Percentiles rank a stretch among this genome's conserved stretches.
Evolutionary conservation across 2,888 invertebrate genomes (phyloP).

Genomic region (Suillia variegata): DNA sequence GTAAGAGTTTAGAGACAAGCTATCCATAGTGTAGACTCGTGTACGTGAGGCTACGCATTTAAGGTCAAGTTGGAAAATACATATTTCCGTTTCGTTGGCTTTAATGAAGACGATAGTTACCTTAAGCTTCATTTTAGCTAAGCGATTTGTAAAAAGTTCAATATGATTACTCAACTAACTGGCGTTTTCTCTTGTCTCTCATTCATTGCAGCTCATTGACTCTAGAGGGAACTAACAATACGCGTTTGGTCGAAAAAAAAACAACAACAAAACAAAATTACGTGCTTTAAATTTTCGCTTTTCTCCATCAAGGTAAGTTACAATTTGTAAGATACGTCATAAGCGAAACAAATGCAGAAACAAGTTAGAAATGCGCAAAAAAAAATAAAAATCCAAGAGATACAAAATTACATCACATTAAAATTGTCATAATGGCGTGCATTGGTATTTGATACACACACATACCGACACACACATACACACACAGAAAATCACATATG

Average conservation of each 20-base stretch:
- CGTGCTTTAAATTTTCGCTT: background rate
- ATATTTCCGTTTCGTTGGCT: background rate
- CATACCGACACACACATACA: background rate
- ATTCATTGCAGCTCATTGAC: background rate
- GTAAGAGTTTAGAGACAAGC: background rate
- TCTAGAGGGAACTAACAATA: background rate
- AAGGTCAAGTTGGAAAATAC: constrained; percentile 43
- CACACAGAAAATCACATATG: background rate
- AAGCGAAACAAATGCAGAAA: background rate
- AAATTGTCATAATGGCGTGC: constrained; percentile 23
- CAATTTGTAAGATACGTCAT: background rate
- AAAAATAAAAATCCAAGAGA: background rate
- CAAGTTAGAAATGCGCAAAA: background rate
- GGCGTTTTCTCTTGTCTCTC: background rate
- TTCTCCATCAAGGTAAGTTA: background rate
- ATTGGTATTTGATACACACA: constrained; percentile 5
- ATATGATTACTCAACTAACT: background rate
- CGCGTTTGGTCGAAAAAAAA: background rate
- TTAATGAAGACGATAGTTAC: background rate
- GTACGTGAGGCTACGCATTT: constrained; percentile 49
- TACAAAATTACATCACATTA: constrained; percentile 42
- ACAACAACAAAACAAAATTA: background rate
- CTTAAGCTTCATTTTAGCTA: background rate
- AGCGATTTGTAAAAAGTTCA: background rate
- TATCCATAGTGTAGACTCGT: background rate